A percentile compares a stretch with the other conserved stretches of the same genome.
phyloP scores from a whole-genome alignment of 2,888 invertebrate genomes.

The Salticus scenicus region DNA sequence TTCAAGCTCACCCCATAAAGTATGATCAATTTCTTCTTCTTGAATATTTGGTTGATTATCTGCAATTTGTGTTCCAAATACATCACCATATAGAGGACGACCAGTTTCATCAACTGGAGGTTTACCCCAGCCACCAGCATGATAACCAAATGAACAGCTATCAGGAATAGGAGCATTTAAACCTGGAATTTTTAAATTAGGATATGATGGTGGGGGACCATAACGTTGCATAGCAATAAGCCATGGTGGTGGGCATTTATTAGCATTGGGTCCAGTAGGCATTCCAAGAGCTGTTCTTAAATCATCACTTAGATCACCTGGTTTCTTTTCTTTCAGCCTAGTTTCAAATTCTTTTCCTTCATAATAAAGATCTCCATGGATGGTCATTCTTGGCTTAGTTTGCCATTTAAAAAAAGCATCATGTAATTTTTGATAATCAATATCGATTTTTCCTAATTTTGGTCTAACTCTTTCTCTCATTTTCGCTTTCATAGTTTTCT shows the following conservation, averaged over 20 bases:
- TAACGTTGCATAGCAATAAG: conserved; percentile 97
- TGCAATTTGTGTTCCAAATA: conserved; percentile 85
- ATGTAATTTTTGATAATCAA: conserved; percentile 99
- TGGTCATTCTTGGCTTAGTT: conserved; percentile 98
- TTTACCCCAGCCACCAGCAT: conserved; percentile 99
- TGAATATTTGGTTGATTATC: conserved; percentile 79
- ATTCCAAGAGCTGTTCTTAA: conserved; percentile 96
- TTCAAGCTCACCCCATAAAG: conserved; percentile 97
- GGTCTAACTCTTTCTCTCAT: conserved; percentile 97
- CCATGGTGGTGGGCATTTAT: conserved; percentile 90
- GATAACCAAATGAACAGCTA: conserved; percentile 97
- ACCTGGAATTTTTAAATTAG: conserved; percentile 83
- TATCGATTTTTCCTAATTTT: conserved; percentile 99
- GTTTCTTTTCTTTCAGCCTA: conserved; percentile 97
- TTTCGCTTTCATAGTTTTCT: conserved; percentile 95
- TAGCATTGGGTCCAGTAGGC: conserved; percentile 90
- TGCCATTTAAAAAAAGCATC: conserved; percentile 99
- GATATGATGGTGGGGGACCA: conserved; percentile 99
- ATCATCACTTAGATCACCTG: conserved; percentile 97
- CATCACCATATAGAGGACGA: conserved; percentile 98
- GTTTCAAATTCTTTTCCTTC: conserved; percentile 99
- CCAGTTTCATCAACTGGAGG: conserved; percentile 99
- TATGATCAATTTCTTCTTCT: conserved; percentile 93
- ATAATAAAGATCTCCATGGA: conserved; percentile 98
- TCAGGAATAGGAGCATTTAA: conserved; percentile 99